Evolutionary conservation across 2,888 invertebrate species (phyloP), one percentile per base, ranked within the genome.

Genomic region (Phortica okadai): DNA sequence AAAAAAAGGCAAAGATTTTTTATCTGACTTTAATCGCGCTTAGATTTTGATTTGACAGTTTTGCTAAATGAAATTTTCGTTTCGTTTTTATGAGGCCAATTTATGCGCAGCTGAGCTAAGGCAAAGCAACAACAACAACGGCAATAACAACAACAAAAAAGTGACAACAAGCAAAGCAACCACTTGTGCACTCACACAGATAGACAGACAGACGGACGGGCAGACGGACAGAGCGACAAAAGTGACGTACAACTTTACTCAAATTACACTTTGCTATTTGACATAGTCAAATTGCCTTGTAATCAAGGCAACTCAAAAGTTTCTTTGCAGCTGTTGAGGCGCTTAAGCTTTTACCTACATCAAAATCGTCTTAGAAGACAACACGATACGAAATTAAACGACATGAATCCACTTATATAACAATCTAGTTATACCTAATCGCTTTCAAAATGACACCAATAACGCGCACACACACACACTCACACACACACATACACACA

Each of bases 341-440:
- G 33, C 33, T 33, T 33, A 33, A 33, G 33, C 33, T 54, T 86
- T 82, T 86, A 84, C 87, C 88, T 87, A 83, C 81, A 87, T 87
- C 88, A 86, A 81, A 86, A 88, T 82, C 81, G 83, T 85, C 87
- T 80, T 84, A n/a, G 70, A 72, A 42, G 70, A 66, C 33, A 16
- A 66, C 33, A 66, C 11, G 54, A 54, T 14, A 10, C 10, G 54
- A 10, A 54, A 54, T 54, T 10, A 54, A 10, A 66, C 66, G 42
- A 81, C 80, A 81, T 80, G n/a, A 72, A 78, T 72, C 74, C 56
- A 75, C 75, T 72, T 75, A 72, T 72, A 82, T 69, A 73, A 76
- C 87, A 84, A 86, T 86, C 85, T 87, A 86, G 87, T 88, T 88
- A 86, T 82, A 82, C 82, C 88, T 78, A 86, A 85, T 86, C 84